Percentiles rank a stretch among this genome's conserved stretches.
These are phyloP conservation scores for Naja naja DNA, from an alignment of 2,113 vertebrate species.

Conservation along the genomic window DNA sequence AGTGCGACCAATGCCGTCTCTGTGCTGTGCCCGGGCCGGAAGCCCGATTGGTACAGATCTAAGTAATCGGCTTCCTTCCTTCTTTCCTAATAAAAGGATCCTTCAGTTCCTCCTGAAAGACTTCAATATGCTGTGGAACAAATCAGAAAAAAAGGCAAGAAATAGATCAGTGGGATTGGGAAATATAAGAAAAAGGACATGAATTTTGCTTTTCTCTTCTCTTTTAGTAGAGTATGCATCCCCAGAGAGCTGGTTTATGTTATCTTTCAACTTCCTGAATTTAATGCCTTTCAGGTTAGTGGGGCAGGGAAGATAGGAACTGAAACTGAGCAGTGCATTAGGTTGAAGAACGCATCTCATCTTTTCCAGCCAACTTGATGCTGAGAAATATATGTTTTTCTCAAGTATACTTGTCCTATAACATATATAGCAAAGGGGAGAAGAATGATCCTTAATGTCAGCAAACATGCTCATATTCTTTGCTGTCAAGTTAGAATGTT, in stretches of 20 bases:
- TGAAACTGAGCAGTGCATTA: neutral
- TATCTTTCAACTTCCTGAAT: neutral
- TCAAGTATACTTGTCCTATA: neutral
- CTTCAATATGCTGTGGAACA: neutral
- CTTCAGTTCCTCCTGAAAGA: neutral
- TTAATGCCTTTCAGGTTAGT: neutral
- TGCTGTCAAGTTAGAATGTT: neutral
- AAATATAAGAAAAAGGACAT: neutral
- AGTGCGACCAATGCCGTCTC: too few species aligned
- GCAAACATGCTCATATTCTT: neutral
- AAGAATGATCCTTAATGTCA: neutral
- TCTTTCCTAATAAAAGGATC: too few species aligned
- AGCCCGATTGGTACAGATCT: too few species aligned
- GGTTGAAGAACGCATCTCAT: neutral
- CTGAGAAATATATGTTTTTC: neutral
- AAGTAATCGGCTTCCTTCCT: too few species aligned
- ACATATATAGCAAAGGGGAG: neutral
- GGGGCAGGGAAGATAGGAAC: neutral
- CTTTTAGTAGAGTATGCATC: neutral
- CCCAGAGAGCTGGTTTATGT: neutral
- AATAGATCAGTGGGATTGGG: neutral
- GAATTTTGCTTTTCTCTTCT: neutral
- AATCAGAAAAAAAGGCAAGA: neutral
- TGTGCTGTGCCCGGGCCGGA: too few species aligned
- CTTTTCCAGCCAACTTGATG: neutral